Conservation (phyloP, 2,113 vertebrate genomes). For the Neolamprologus devosi region DNA sequence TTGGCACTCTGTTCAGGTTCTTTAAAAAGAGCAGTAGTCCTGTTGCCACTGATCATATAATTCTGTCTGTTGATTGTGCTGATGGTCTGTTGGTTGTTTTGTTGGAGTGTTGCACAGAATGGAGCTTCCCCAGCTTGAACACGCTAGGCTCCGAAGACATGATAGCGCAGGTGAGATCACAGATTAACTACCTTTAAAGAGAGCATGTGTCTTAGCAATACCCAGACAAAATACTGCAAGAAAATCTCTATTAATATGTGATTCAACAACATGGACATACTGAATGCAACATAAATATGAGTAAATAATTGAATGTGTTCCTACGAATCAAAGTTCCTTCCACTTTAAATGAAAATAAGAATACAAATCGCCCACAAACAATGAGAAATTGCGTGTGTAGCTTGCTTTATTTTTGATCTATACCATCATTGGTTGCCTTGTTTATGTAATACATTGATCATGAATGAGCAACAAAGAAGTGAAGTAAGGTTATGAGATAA, state of each 20-base stretch:
- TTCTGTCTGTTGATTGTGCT: neutral
- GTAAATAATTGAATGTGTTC: neutral
- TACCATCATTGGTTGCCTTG: neutral
- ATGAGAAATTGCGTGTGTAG: fast-evolving
- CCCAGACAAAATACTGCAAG: neutral
- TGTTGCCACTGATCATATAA: neutral
- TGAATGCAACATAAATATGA: neutral
- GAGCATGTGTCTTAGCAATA: neutral
- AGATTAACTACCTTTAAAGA: neutral
- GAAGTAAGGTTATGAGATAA: neutral
- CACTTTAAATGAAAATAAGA: neutral
- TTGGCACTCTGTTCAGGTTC: conserved; percentile 23
- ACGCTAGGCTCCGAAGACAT: conserved; percentile 19
- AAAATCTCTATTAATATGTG: neutral
- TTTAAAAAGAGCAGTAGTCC: conserved; percentile 36
- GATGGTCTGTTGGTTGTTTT: neutral
- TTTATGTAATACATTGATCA: neutral
- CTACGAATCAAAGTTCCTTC: neutral
- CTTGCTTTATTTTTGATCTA: neutral
- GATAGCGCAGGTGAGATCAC: conserved; percentile 66
- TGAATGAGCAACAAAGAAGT: neutral
- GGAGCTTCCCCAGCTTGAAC: conserved; percentile 46
- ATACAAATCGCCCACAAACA: fast-evolving
- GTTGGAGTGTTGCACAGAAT: conserved; percentile 14
- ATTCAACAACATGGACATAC: neutral